Evolutionary conservation across 2,797 vertebrate genomes (phyloP).

Genomic region (Chelmon rostratus): DNA sequence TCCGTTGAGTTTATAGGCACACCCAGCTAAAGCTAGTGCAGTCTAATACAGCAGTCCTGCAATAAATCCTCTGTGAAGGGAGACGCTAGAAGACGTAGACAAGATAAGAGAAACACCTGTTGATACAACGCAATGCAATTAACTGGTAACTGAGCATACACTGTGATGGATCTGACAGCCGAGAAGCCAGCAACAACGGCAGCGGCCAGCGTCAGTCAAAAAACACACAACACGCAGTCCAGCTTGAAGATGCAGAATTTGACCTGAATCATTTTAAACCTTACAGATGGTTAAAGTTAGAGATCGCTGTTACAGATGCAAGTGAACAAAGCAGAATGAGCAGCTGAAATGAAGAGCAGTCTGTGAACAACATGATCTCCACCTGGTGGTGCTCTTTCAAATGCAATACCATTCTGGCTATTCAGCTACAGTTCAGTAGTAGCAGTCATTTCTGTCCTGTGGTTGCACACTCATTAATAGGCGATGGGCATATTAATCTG

Average conservation of each 20-base stretch:
- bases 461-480: background rate
- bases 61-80: too few relatives aligned
- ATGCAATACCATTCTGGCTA: background rate
- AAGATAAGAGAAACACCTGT: too few relatives aligned
- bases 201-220: background rate
- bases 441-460: background rate
- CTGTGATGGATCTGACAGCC: background rate
- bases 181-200: background rate
- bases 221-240: background rate
- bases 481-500: background rate
- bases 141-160: background rate
- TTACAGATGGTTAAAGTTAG: background rate
- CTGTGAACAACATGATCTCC: slow-evolving; percentile 20
- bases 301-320: background rate
- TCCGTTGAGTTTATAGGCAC: too few relatives aligned
- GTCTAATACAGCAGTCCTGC: too few relatives aligned
- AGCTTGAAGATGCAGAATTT: background rate
- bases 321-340: background rate
- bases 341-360: background rate
- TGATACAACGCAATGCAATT: background rate
- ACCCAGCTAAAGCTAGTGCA: too few relatives aligned
- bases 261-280: background rate
- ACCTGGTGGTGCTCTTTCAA: slow-evolving; percentile 29
- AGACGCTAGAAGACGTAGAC: too few relatives aligned
- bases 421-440: background rate